Evolutionary conservation across 2,888 invertebrate species (phyloP).

Genomic region (Mythimna loreyi): DNA sequence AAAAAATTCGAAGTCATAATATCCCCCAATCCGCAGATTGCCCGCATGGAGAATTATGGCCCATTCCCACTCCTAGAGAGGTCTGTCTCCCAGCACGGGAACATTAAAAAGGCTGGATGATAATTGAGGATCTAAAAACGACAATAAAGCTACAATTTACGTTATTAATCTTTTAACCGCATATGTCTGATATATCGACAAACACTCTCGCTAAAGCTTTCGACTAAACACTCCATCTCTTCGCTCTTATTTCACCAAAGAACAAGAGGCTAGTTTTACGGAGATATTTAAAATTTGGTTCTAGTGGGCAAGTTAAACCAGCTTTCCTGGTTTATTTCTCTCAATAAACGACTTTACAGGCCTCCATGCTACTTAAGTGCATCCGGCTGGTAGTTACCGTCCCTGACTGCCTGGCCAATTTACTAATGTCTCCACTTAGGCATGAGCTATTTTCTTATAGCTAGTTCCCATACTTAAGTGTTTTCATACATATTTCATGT

Average conservation of each 20-base stretch:
- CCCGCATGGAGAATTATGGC: no score
- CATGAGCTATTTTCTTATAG: slow-evolving; percentile 7
- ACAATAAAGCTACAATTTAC: neutral
- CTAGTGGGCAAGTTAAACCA: neutral
- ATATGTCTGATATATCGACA: no score
- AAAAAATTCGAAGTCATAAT: no score
- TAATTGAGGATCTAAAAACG: neutral
- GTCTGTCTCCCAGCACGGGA: no score
- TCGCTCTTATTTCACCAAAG: no score
- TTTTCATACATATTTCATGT: slow-evolving; percentile 1
- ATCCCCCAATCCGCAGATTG: no score
- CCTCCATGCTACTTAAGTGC: slow-evolving; percentile 5
- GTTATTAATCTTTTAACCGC: neutral
- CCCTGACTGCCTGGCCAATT: slow-evolving; percentile 10
- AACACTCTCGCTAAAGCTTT: no score
- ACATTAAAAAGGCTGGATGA: no score
- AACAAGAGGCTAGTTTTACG: neutral
- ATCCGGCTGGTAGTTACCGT: slow-evolving; percentile 1
- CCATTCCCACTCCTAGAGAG: no score
- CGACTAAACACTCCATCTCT: no score
- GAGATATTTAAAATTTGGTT: neutral
- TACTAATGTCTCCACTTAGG: slow-evolving; percentile 17
- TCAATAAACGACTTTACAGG: neutral
- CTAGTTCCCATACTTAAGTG: slow-evolving; percentile 4
- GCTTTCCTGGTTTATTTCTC: slow-evolving; percentile 10